Base-by-base conservation (phyloP, 2,888 invertebrate genomes). In the Cantharis nigra region DNA sequence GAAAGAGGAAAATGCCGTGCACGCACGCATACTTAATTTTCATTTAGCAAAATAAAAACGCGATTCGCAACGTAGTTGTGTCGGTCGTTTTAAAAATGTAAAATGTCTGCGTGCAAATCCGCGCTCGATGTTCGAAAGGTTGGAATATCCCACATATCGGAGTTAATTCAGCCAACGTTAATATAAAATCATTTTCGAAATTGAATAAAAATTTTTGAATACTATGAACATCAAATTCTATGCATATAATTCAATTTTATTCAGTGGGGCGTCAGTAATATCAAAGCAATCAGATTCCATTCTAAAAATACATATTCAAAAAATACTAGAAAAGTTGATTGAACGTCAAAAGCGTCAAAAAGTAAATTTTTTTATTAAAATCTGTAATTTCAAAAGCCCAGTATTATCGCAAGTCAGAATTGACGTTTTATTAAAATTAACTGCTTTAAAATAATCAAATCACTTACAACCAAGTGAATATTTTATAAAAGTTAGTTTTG, bases 281-380 rank as follows among this genome's bases (percentile, higher is more conserved):
- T 73, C 72, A 73, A 67, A 18, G 72, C 72, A 73, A 73, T 73
- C 72, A 73, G 67, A 73, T 73, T 73, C 67, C 67, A 73, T 73
- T 73, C 72, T 69, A 65, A 73, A 73, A 69, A 73, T 73, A 73
- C 72, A 73, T 69, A 69, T 73, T 69, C 62, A 73, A 73, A 73
- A 49, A 73, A 73, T 71, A 72, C 65, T 72, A 49, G 16, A 20
- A 26, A 33, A 67, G 67, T 73, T 73, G 72, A 73, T 73, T 73
- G 67, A 73, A 73, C 72, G 72, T 73, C 72, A 73, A 73, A 49
- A 73, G 72, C 72, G 9, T 28, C 67, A 67, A n/a, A 26, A 73
- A 20, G 14, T 26, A 26, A 64, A 64, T 18, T 64, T 64, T 64
- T 64, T 18, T 64, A 18, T 11, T 64, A 16, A 64, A 20, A 64